A percentile compares a stretch with the other conserved stretches of the same genome.
Conservation (phyloP, 2,797 vertebrate genomes). For the Cyclopterus lumpus region DNA sequence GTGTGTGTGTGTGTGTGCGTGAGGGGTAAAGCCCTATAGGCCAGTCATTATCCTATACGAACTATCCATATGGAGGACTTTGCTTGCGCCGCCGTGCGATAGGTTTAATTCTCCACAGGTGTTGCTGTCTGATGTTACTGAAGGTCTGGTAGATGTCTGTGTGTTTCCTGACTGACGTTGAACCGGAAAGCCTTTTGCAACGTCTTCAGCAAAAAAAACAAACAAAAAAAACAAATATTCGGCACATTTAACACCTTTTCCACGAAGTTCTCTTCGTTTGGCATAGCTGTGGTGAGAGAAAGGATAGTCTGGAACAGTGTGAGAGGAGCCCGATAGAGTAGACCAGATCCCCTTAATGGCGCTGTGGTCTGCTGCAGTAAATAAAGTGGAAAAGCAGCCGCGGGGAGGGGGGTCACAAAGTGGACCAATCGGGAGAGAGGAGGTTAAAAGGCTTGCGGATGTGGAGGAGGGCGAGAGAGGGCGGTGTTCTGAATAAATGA, state of each 20-base stretch:
- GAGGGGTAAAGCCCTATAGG: conserved; percentile 65
- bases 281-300: conserved; percentile 69
- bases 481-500: conserved; percentile 53
- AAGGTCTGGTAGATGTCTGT: conserved; percentile 32
- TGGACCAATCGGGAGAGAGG: conserved; percentile 39
- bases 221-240: conserved; percentile 36
- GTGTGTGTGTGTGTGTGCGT: conserved; percentile 40
- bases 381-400: conserved; percentile 77
- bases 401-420: conserved; percentile 62
- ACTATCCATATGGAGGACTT: conserved; percentile 62
- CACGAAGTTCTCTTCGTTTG: conserved; percentile 37
- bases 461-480: conserved; percentile 15
- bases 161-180: conserved; percentile 34
- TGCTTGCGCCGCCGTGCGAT: conserved; percentile 23
- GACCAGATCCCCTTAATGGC: conserved; percentile 67
- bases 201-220: conserved; percentile 46
- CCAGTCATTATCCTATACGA: conserved; percentile 74
- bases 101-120: conserved; percentile 71
- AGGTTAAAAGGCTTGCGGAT: conserved; percentile 49
- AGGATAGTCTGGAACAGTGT: conserved; percentile 58
- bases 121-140: conserved; percentile 58
- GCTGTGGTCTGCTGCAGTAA: conserved; percentile 74
- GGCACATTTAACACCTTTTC: conserved; percentile 23
- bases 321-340: conserved; percentile 54
- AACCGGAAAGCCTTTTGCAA: conserved; percentile 35